Base-by-base conservation (phyloP, 2,888 invertebrate genomes). In the Lepidocyrtoides sp. region DNA sequence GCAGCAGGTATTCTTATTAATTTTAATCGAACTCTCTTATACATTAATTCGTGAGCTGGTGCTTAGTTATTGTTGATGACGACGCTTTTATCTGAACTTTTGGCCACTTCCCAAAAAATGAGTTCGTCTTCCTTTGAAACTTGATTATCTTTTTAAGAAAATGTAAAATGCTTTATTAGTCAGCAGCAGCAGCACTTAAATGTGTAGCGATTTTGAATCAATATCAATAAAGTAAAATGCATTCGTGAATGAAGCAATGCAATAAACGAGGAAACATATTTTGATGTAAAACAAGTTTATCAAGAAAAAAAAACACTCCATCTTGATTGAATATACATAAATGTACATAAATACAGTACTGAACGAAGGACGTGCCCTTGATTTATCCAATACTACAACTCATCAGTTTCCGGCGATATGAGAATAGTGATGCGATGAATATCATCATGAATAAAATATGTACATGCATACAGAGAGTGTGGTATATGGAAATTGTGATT, bases 201-300 rank as follows among this genome's bases (percentile, higher is more conserved):
- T n/a, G n/a, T n/a, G n/a, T 69, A 69, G 54, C 12, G 36, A 23
- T 36, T 85, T 72, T 72, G 23, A 23, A 85, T 72, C 23, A 57
- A 82, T 69, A 66, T 20, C 69, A 69, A 69, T 69, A 69, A 69
- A 69, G 10, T 69, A 14, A 14, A 2, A n/a, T 66, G 7, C 20
- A 26, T 17, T 54, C 54, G 17, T 3, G 17, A n/a, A 36, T 32
- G 32, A 66, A 66, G 20, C 57, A 20, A 23, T 44, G 14, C n/a
- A n/a, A 29, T 66, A 20, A n/a, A 44, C 26, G 57, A 32, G 60
- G 41, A 60, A 60, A 41, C 12, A 23, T 7, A 54, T 26, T 32
- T 81, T 32, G n/a, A n/a, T 23, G 10, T 77, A 12, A 86, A 86
- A 86, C 86, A 86, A 86, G 86, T 86, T 86, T 86, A 86, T 86